phyloP scores from a whole-genome alignment of 2,888 invertebrate species.

The Drosophila kuntzei region DNA sequence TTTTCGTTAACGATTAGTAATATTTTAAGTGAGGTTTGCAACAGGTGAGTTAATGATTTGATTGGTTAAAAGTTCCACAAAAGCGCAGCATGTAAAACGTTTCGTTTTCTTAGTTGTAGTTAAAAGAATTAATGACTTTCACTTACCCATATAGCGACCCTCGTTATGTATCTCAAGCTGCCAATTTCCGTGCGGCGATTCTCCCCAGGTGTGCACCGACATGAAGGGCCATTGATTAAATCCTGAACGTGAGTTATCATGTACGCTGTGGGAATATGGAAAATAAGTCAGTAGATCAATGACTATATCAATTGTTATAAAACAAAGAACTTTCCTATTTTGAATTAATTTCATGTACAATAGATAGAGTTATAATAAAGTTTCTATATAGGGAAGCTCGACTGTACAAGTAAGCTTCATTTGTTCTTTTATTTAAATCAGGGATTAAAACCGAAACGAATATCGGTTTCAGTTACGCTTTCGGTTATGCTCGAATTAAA shows the following conservation, averaged over 20 bases:
- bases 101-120: slow-evolving; percentile 6
- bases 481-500: too few species aligned
- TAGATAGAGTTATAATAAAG: too few species aligned
- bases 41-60: slow-evolving; percentile 34
- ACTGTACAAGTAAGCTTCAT: too few species aligned
- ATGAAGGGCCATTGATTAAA: slow-evolving; percentile 99
- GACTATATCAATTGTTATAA: neutral
- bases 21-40: slow-evolving; percentile 9
- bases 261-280: slow-evolving; percentile 80
- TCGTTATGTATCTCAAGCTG: slow-evolving; percentile 97
- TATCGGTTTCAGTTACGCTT: too few species aligned
- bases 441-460: too few species aligned
- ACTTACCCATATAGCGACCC: slow-evolving; percentile 93
- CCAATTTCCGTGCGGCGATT: slow-evolving; percentile 97
- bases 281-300: neutral
- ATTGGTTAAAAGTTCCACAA: slow-evolving; percentile 50
- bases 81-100: slow-evolving; percentile 77
- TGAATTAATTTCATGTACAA: neutral
- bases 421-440: too few species aligned
- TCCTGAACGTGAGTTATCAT: slow-evolving; percentile 95
- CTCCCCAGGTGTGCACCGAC: slow-evolving; percentile 99
- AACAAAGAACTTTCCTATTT: neutral
- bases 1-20: neutral
- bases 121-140: neutral
- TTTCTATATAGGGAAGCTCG: neutral